Evolutionary conservation across 2,888 invertebrate species (phyloP).

Genomic region (Andrena bucephala): DNA sequence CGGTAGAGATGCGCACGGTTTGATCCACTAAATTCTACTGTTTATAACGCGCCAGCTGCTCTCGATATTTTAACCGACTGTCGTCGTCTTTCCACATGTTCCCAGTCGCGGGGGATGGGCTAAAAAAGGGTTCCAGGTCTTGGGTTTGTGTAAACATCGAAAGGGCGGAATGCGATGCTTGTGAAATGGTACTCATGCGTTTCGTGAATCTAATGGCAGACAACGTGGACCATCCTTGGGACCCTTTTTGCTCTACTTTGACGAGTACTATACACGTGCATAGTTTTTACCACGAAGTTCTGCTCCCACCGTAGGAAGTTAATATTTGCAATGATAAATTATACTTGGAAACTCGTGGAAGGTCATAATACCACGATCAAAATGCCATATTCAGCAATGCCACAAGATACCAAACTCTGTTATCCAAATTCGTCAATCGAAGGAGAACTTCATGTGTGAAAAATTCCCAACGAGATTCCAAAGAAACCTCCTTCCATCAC

Average conservation of each 20-base stretch:
- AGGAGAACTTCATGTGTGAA: not conserved
- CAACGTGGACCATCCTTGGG: no score
- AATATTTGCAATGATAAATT: no score
- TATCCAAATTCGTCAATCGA: no score
- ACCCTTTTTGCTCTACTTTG: no score
- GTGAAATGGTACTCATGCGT: not conserved
- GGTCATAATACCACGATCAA: no score
- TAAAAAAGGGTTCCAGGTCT: constrained; percentile 57
- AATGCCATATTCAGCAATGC: no score
- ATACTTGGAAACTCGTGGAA: no score
- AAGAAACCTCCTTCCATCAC: not conserved
- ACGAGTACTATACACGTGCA: no score
- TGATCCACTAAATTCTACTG: constrained; percentile 45
- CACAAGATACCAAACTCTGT: no score
- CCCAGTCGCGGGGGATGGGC: constrained; percentile 35
- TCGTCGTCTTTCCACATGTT: constrained; percentile 53
- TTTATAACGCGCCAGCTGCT: constrained; percentile 65
- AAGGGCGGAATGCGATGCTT: constrained; percentile 7
- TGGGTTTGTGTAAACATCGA: constrained; percentile 51
- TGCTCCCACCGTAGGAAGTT: no score
- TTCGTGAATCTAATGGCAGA: no score
- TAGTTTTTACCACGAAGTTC: no score
- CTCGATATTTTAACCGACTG: constrained; percentile 61
- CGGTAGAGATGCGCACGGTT: constrained; percentile 5
- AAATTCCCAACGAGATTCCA: not conserved